Conservation (phyloP, 2,888 invertebrate genomes). For the Pogonocherus hispidulus region DNA sequence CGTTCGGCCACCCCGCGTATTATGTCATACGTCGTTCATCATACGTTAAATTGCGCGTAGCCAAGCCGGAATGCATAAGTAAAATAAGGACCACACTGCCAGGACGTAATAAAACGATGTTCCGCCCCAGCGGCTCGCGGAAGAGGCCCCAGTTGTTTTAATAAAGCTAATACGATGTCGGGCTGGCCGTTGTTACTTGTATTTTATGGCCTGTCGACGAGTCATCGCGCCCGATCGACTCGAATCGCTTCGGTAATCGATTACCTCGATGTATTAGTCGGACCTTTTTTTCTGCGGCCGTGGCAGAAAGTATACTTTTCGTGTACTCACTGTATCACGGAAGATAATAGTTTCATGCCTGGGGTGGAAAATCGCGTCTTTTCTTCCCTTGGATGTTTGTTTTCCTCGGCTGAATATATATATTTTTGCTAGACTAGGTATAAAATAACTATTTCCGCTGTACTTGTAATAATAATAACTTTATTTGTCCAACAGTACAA, state of each 20-base stretch:
- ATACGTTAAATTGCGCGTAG: slow-evolving; percentile 62
- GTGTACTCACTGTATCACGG: too few relatives aligned
- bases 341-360: too few relatives aligned
- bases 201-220: slow-evolving; percentile 36
- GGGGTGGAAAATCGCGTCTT: too few relatives aligned
- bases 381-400: too few relatives aligned
- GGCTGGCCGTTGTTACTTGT: slow-evolving; percentile 46
- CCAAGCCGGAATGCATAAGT: slow-evolving; percentile 45
- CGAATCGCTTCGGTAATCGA: background rate
- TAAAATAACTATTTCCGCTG: too few relatives aligned
- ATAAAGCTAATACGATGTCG: slow-evolving; percentile 60
- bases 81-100: slow-evolving; percentile 55
- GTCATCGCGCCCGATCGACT: background rate
- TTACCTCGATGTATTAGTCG: too few relatives aligned
- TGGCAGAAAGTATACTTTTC: too few relatives aligned
- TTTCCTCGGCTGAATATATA: too few relatives aligned
- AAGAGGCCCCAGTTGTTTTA: slow-evolving; percentile 57
- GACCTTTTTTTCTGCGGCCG: too few relatives aligned
- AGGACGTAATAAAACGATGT: slow-evolving; percentile 62
- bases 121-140: slow-evolving; percentile 56
- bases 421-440: too few relatives aligned
- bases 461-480: too few relatives aligned
- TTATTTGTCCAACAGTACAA: too few relatives aligned
- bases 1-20: slow-evolving; percentile 45
- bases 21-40: slow-evolving; percentile 60